Evolutionary conservation across 2,797 vertebrate genomes (phyloP).

Genomic region (Hydrolagus colliei): DNA sequence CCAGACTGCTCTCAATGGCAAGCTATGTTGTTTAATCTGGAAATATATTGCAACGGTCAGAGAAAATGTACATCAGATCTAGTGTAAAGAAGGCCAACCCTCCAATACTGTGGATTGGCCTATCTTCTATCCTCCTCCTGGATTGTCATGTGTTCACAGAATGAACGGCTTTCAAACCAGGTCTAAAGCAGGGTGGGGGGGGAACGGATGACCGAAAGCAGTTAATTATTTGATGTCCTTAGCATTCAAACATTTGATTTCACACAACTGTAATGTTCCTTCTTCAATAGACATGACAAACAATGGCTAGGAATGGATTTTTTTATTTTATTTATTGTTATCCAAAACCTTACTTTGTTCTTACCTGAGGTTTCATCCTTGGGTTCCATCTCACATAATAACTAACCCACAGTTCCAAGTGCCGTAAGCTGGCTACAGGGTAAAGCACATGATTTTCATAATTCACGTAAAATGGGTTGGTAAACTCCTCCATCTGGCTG

Average conservation of each 20-base stretch:
- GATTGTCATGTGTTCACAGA: too few species aligned
- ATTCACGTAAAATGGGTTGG: slow-evolving; percentile 87
- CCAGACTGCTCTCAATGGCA: too few species aligned
- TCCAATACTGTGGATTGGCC: too few species aligned
- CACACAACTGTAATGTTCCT: background rate
- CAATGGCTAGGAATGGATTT: background rate
- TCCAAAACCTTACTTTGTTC: background rate
- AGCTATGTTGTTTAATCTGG: too few species aligned
- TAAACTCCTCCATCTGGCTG: slow-evolving; percentile 87
- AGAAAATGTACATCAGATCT: background rate
- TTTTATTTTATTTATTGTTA: too few species aligned
- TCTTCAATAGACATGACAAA: background rate
- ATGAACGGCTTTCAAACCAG: too few species aligned
- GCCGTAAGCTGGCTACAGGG: slow-evolving; percentile 78
- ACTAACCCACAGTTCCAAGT: slow-evolving; percentile 85
- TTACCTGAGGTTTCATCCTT: slow-evolving; percentile 88
- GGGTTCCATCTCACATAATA: slow-evolving; percentile 95
- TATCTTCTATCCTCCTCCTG: too few species aligned
- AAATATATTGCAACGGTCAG: background rate
- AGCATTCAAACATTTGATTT: too few species aligned
- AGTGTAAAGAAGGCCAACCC: background rate
- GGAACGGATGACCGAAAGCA: too few species aligned
- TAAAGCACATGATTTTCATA: slow-evolving; percentile 85
- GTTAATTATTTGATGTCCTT: too few species aligned
- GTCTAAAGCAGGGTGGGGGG: too few species aligned